Conservation (phyloP, 1,140 invertebrate species). For the Dendrolimus kikuchii region DNA sequence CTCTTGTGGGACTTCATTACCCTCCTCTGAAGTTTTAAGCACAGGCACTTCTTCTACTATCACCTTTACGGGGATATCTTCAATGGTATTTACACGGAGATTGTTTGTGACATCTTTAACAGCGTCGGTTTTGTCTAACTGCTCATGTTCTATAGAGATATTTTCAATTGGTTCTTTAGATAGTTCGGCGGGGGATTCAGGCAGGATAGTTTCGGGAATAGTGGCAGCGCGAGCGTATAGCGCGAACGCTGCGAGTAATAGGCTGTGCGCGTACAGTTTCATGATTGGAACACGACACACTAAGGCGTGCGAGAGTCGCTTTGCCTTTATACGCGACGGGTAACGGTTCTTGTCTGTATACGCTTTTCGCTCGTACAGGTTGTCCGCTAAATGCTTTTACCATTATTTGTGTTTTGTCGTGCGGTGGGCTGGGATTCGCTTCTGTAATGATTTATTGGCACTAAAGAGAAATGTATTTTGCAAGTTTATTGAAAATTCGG, state of each 20-base stretch:
- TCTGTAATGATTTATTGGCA: too few species aligned
- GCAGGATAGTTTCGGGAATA: conserved; percentile 18
- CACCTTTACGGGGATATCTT: conserved; percentile 38
- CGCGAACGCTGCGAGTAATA: conserved; percentile 30
- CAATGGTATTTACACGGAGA: conserved; percentile 20
- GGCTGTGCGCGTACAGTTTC: conserved; percentile 41
- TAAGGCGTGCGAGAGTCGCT: conserved; percentile 24
- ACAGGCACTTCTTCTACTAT: conserved; percentile 25
- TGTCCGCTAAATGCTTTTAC: conserved; percentile 42
- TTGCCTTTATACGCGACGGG: conserved; percentile 41
- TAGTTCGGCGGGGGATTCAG: conserved; percentile 22
- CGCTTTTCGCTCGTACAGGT: conserved; percentile 17
- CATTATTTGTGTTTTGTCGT: conserved; percentile 46
- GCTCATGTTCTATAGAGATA: conserved; percentile 26
- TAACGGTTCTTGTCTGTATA: conserved; percentile 49
- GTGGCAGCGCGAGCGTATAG: conserved; percentile 38
- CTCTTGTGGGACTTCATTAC: conserved; percentile 1
- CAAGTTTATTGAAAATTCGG: too few species aligned
- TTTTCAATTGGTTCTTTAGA: conserved; percentile 31
- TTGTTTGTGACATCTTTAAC: conserved; percentile 39
- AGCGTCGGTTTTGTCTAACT: conserved; percentile 22
- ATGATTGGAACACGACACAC: conserved; percentile 39
- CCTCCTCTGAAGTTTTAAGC: conserved; percentile 15
- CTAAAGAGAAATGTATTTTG: too few species aligned
- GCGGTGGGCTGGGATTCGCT: background rate